Base-by-base conservation (phyloP, 2,888 invertebrate species). In the Cheilosia grossa region DNA sequence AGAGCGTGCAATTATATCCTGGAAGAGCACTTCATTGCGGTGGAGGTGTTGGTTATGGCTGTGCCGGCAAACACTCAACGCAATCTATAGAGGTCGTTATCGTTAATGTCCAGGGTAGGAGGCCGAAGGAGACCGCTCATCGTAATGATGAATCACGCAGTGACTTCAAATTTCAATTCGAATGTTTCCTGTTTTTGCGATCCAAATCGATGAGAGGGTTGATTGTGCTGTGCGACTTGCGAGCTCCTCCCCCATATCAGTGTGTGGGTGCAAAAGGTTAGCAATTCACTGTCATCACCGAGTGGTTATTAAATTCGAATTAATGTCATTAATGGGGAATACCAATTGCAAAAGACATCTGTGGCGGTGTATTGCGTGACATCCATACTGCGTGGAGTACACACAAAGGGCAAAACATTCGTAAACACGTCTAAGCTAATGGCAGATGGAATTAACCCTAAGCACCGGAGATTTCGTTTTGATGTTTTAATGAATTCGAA, bases 241-340 rank as follows among this genome's bases (percentile, higher is more conserved):
- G 42, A 6, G 6, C 27, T 27, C 27, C 27, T 27, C 27, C 27
- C 27, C 27, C 24, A 24, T 3, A 2, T 3, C 24, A 24, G n/a
- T 37, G 27, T 15, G 69, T 17, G 56, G 21, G 61, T 64, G 73
- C 19, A n/a, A 79, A 82, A 79, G 74, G 82, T 79, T 74, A 73
- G 56, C 82, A 73, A 51, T 54, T 73, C 69, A 42, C 53, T 64
- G 54, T 66, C 64, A 69, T 24, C 47, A 4, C 9, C 3, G 61
- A 74, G 53, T 70, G 58, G 66, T 64, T 80, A 80, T 83, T 83
- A 80, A 83, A 80, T 61, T 70, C 66, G 64, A 80, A 80, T 83
- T 80, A 83, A 75, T 75, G 79, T 74, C 69, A 69, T 30, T 30
- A 30, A 30, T 21, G 24, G 56, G 66, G 47, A 44, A 51, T 63